These are phyloP conservation scores for Phaetusa simplex DNA, from an alignment of 2,113 vertebrate species.

Conservation along the genomic window DNA sequence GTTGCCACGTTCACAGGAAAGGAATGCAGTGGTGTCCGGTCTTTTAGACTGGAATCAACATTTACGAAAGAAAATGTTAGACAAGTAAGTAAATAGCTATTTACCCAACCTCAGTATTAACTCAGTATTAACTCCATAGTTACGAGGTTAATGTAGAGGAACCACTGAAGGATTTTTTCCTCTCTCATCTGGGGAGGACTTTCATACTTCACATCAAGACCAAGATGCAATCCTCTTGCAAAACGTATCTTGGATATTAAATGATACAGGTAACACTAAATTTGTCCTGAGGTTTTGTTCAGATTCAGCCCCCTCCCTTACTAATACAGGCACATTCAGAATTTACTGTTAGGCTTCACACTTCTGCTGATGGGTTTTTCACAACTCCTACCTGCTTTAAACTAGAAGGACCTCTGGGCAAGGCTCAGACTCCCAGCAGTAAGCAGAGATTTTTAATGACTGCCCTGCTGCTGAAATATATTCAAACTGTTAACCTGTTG, in stretches of 20 bases:
- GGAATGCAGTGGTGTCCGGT: constrained; percentile 50
- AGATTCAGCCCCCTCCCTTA: not conserved
- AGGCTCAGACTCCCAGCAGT: not conserved
- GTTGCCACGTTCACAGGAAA: constrained; percentile 51
- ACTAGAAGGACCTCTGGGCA: not conserved
- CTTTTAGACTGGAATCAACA: constrained; percentile 29
- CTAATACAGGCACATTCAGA: not conserved
- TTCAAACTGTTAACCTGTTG: not conserved
- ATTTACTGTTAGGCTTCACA: not conserved
- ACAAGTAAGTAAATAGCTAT: constrained; percentile 51
- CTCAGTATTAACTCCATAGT: not conserved
- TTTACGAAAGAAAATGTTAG: constrained; percentile 40
- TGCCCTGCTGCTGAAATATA: not conserved
- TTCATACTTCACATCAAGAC: not conserved
- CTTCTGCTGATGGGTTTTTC: not conserved
- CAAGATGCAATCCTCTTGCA: not conserved
- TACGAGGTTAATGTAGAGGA: not conserved
- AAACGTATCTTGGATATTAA: not conserved
- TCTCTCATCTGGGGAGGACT: not conserved
- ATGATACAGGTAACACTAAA: not conserved
- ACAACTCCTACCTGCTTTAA: not conserved
- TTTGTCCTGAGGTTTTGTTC: not conserved
- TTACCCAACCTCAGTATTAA: not conserved
- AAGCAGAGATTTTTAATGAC: not conserved
- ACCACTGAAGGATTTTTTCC: not conserved